Evolutionary conservation across 2,797 vertebrate species (phyloP).

Genomic region (Myripristis jacobus): DNA sequence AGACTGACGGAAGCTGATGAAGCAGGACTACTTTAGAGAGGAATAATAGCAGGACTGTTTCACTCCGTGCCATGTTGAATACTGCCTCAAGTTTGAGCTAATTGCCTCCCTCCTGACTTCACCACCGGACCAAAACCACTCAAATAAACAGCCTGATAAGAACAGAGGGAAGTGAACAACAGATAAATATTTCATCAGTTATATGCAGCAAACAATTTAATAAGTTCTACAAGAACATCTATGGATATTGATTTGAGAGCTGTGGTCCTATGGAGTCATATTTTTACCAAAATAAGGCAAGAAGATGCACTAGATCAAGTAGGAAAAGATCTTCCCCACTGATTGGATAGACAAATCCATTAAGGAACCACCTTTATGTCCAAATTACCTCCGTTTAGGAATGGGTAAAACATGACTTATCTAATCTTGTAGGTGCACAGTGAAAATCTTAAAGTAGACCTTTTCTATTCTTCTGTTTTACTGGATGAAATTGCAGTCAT

Average conservation of each 20-base stretch:
- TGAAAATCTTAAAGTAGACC: neutral
- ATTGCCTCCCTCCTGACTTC: constrained; percentile 55
- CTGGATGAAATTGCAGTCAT: neutral
- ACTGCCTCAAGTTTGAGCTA: constrained; percentile 54
- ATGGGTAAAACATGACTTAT: neutral
- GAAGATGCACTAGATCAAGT: too few species aligned
- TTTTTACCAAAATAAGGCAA: too few species aligned
- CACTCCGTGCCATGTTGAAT: constrained; percentile 13
- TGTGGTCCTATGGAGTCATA: too few species aligned
- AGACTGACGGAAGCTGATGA: neutral
- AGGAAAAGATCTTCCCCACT: too few species aligned
- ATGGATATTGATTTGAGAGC: too few species aligned
- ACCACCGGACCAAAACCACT: constrained; percentile 31
- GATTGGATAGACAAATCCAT: too few species aligned
- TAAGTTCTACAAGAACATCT: neutral
- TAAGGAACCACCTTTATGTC: too few species aligned
- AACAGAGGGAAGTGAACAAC: neutral
- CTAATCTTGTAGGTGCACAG: neutral
- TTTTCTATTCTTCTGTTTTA: neutral
- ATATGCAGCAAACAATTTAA: neutral
- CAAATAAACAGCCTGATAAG: constrained; percentile 27
- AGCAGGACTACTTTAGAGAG: constrained; percentile 1
- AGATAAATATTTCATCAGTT: neutral
- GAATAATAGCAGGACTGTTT: constrained; percentile 17
- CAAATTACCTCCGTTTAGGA: too few species aligned